Evolutionary conservation across 2,888 invertebrate genomes (phyloP), one percentile per base, ranked within the genome.

Genomic region (Microctonus hyperodae): DNA sequence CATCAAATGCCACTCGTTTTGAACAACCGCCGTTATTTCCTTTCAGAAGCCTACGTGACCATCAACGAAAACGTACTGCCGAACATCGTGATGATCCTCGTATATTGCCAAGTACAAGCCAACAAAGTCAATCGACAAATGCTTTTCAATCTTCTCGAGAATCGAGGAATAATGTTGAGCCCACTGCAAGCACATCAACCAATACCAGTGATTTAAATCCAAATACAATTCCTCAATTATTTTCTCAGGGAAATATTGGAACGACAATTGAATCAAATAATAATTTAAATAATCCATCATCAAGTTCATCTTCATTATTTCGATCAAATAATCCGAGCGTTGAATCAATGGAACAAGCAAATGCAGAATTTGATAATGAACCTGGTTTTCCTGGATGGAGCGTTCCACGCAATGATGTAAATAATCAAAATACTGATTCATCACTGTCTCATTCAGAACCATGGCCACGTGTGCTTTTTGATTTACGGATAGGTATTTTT

Each of bases 21-120:
- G 80, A 80, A 53, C 81, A 76, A 50, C 78, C 77, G 3, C 77
- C 81, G 1, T 67, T 80, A 0, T 80, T 78, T 68, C 80, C 79
- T 0, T 80, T 79, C 23, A 69, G 79, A 62, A 78, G 79, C 50
- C 58, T 79, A 2, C 76, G 78, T 3, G 80, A 81, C 23, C 77
- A 73, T 57, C 74, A 72, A 50, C 75, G 74, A 35, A 65, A 64
- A 10, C 66, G 64, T 20, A 2, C 25, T 13, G 33, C n/a, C 16
- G 37, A 28, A 7, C 35, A 44, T n/a, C 37, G 37, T 53, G 7
- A 60, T 44, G 16, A 22, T 10, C 11, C 35, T 10, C 10, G 25
- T 16, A 10, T 25, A 20, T 13, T 25, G 31, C 20, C 37, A 51
- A 37, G 5, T 33, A 28, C 65, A 40, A 23, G 33, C n/a, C n/a